phyloP scores from a whole-genome alignment of 2,888 invertebrate species.

The Hybos culiciformis region DNA sequence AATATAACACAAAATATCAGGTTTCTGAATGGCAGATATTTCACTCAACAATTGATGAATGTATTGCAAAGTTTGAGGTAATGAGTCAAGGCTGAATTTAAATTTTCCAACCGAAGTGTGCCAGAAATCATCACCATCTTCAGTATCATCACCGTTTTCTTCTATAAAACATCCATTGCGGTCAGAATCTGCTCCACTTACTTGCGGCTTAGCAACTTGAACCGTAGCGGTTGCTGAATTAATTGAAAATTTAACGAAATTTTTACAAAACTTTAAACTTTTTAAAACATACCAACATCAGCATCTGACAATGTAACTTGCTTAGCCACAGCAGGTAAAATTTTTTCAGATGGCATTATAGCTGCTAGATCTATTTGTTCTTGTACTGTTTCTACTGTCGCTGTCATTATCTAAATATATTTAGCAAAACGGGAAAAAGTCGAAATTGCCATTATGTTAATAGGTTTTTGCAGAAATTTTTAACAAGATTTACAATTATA shows the following conservation, averaged over 20 bases:
- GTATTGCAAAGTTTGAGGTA: constrained; percentile 86
- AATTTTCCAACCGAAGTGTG: constrained; percentile 87
- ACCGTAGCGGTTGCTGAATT: constrained; percentile 49
- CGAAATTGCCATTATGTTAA: too few relatives aligned
- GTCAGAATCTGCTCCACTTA: constrained; percentile 44
- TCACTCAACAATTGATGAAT: constrained; percentile 81
- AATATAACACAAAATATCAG: constrained; percentile 86
- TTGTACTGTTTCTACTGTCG: constrained; percentile 86
- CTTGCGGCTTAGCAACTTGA: constrained; percentile 56
- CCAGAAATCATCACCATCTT: constrained; percentile 76
- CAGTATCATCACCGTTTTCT: constrained; percentile 48
- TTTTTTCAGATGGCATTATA: constrained; percentile 62
- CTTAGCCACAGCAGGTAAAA: constrained; percentile 67
- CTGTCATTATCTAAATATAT: constrained; percentile 73
- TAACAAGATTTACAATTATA: not conserved
- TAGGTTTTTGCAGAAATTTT: too few relatives aligned
- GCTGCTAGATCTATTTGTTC: constrained; percentile 82
- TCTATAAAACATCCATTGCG: constrained; percentile 54
- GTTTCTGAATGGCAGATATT: constrained; percentile 65
- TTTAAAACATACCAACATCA: constrained; percentile 45
- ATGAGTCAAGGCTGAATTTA: constrained; percentile 74
- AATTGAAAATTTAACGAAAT: constrained; percentile 8
- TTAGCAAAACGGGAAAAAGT: too few relatives aligned
- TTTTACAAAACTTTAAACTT: constrained; percentile 8
- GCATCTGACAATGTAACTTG: constrained; percentile 79